phyloP scores from a whole-genome alignment of 2,113 vertebrate species.

The Caloenas nicobarica region DNA sequence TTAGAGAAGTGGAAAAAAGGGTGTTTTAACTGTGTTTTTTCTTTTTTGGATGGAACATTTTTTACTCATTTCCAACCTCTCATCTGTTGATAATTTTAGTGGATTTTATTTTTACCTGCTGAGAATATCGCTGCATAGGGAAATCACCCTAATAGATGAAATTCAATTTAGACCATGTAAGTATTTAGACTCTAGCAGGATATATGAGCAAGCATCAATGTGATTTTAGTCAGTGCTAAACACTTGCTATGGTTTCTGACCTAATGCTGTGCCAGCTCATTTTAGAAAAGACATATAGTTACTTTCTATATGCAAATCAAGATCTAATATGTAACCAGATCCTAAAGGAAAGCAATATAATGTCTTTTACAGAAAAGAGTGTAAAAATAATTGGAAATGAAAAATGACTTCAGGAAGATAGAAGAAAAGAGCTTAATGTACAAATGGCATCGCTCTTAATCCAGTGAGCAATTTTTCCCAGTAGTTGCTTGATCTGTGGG shows the following conservation, averaged over 20 bases:
- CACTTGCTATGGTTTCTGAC: conserved; percentile 40
- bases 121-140: not conserved
- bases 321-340: not conserved
- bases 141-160: conserved; percentile 4
- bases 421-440: not conserved
- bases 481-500: conserved; percentile 8
- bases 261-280: not conserved
- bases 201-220: not conserved
- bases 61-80: not conserved
- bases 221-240: conserved; percentile 32
- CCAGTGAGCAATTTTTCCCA: conserved; percentile 1
- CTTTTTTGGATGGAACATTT: not conserved
- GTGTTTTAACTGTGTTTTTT: not conserved
- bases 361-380: not conserved
- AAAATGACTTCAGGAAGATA: not conserved
- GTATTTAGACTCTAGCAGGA: not conserved
- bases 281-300: conserved; percentile 4
- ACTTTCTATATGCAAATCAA: not conserved
- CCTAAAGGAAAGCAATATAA: not conserved
- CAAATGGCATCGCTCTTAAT: not conserved
- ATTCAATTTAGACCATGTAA: conserved; percentile 29
- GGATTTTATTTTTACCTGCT: not conserved
- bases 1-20: not conserved
- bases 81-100: not conserved
- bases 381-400: conserved; percentile 28